Evolutionary conservation across 2,797 vertebrate species (phyloP).

Genomic region (Basileuterus tristriatus): DNA sequence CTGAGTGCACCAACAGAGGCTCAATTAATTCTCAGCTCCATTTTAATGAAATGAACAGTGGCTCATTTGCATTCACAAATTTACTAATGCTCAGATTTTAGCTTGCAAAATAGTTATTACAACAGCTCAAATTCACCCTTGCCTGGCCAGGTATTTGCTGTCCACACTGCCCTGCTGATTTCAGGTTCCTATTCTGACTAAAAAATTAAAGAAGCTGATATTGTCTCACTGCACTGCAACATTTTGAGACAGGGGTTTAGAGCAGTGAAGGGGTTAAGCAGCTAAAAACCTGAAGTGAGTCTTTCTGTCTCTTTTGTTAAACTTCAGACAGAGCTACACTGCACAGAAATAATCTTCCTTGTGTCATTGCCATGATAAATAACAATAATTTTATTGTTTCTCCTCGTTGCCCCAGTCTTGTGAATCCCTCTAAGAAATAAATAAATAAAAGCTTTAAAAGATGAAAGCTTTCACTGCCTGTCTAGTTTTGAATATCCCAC

Average conservation of each 20-base stretch:
- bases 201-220: background rate
- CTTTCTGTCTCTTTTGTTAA: background rate
- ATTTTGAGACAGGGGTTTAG: background rate
- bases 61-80: constrained; percentile 41
- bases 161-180: background rate
- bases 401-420: background rate
- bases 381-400: background rate
- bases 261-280: background rate
- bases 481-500: background rate
- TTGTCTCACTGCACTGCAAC: background rate
- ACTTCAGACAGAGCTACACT: background rate
- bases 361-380: background rate
- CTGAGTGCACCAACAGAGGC: constrained; percentile 46
- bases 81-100: constrained; percentile 36
- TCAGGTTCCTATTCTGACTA: background rate
- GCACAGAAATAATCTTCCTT: background rate
- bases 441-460: background rate
- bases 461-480: background rate
- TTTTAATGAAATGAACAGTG: constrained; percentile 61
- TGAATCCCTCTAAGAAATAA: background rate
- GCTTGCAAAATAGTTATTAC: constrained; percentile 1
- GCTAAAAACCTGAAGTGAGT: background rate
- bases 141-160: background rate
- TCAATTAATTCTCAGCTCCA: constrained; percentile 62
- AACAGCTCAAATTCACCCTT: background rate